These are phyloP conservation scores for Osmerus eperlanus DNA, from an alignment of 2,113 vertebrate genomes.

Conservation along the genomic window DNA sequence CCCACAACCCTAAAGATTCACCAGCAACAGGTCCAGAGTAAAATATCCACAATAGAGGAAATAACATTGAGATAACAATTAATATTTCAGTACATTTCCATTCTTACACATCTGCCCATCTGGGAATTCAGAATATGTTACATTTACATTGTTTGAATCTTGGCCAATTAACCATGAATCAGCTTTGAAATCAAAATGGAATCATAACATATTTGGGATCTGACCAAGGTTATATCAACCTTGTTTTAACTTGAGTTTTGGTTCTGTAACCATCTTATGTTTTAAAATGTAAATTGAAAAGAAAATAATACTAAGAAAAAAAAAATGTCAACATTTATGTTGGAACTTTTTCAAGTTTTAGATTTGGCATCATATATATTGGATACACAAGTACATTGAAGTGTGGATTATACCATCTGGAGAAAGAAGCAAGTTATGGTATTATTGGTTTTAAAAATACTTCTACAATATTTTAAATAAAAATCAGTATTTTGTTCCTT, in stretches of 20 bases:
- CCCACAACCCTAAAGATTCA: slow-evolving; percentile 88
- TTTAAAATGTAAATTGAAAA: too few species aligned
- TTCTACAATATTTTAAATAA: slow-evolving; percentile 16
- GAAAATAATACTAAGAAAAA: too few species aligned
- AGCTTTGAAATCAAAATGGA: too few species aligned
- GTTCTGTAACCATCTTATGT: too few species aligned
- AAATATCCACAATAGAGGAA: slow-evolving; percentile 55
- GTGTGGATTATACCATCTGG: slow-evolving; percentile 18
- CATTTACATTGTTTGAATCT: too few species aligned
- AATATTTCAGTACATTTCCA: slow-evolving; percentile 32
- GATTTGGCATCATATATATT: slow-evolving; percentile 5
- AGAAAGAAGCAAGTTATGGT: slow-evolving; percentile 25
- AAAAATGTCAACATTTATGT: too few species aligned
- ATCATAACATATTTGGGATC: too few species aligned
- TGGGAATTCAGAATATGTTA: not conserved
- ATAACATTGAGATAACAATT: slow-evolving; percentile 65
- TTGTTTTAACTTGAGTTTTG: too few species aligned
- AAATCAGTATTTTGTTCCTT: slow-evolving; percentile 48
- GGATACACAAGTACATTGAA: slow-evolving; percentile 10
- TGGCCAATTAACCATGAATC: too few species aligned
- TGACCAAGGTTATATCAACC: too few species aligned
- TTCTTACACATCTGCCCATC: slow-evolving; percentile 6
- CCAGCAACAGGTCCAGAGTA: slow-evolving; percentile 46
- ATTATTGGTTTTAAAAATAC: not conserved
- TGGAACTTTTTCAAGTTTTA: too few species aligned